Percentiles rank a stretch among this genome's conserved stretches.
phyloP scores from a whole-genome alignment of 2,888 invertebrate species.

The Oscheius sp. region DNA sequence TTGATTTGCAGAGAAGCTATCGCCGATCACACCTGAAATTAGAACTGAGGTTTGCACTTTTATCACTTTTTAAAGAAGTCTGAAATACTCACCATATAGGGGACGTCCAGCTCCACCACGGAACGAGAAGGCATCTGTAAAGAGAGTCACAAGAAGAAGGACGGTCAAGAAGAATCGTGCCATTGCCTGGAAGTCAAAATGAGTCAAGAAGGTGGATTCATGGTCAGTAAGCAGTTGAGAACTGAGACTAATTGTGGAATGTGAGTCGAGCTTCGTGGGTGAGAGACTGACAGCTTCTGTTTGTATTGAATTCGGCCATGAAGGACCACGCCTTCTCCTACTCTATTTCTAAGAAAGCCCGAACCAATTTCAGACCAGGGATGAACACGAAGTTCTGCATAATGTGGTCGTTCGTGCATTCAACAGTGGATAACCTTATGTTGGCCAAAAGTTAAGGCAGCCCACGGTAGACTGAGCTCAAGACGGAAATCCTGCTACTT shows the following conservation, averaged over 20 bases:
- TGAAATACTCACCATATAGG: slow-evolving; percentile 27
- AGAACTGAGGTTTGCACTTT: not conserved
- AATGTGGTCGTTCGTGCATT: slow-evolving; percentile 24
- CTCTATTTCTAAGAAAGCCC: not conserved
- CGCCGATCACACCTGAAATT: slow-evolving; percentile 31
- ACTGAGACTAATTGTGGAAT: slow-evolving; percentile 4
- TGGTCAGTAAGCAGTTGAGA: slow-evolving; percentile 16
- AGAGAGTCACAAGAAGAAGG: slow-evolving; percentile 15
- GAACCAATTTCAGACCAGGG: not conserved
- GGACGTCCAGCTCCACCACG: slow-evolving; percentile 37
- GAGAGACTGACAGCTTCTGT: slow-evolving; percentile 20
- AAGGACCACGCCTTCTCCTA: slow-evolving; percentile 8
- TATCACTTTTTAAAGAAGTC: not conserved
- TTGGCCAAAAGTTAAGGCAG: not conserved
- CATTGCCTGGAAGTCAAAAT: not conserved
- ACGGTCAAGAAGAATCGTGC: slow-evolving; percentile 5
- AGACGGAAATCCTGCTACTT: slow-evolving; percentile 14
- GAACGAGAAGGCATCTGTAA: slow-evolving; percentile 18
- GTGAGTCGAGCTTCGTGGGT: not conserved
- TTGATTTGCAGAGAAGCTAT: slow-evolving; percentile 12
- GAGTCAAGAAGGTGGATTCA: not conserved
- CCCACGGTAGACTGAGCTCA: slow-evolving; percentile 14
- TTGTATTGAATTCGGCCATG: slow-evolving; percentile 1
- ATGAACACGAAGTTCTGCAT: not conserved
- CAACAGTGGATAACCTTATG: slow-evolving; percentile 22